Base-by-base conservation (phyloP, 2,888 invertebrate genomes). In the Trisateles emortualis region DNA sequence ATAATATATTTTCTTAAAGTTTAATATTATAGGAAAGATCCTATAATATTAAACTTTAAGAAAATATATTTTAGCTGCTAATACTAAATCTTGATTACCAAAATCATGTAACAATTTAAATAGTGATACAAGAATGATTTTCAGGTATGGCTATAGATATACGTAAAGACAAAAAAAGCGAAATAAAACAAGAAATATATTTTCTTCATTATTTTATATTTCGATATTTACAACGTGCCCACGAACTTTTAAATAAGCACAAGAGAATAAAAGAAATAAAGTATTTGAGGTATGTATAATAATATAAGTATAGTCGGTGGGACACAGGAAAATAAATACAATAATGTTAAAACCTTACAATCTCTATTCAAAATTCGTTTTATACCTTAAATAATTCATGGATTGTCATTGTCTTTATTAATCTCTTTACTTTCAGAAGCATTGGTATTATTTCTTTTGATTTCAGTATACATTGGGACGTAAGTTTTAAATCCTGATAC, bases 381-480 rank as follows among this genome's bases (percentile, higher is more conserved):
- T 6, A 33, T 14, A 14, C 6, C 1, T 33, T 8, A 33, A 9
- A 33, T 6, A 14, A 14, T 5, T 16, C 36, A 19, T 46, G 35
- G 32, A 22, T 39, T 45, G 1, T 56, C 32, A 38, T n/a, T 3
- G 2, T 19, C 19, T 6, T 19, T 24, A 6, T 16, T 3, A 30
- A 19, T 26, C 17, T n/a, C 55, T 6, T 60, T 51, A 47, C 30
- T 56, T n/a, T 46, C 54, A 29, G 32, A 29, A n/a, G 52, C 61
- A 49, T 54, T 66, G 17, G 78, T 81, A 51, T 78, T 78, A 56
- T 86, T 90, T 45, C 92, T 84, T 62, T 79, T 85, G 17, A 92
- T 90, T 78, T 92, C 90, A 1, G 85, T 81, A 59, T 92, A 91
- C 70, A 81, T 79, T 1, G 87, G 85, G 22, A 79, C 81, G 47